phyloP scores from a whole-genome alignment of 2,888 invertebrate species.

The Philereme vetulata region DNA sequence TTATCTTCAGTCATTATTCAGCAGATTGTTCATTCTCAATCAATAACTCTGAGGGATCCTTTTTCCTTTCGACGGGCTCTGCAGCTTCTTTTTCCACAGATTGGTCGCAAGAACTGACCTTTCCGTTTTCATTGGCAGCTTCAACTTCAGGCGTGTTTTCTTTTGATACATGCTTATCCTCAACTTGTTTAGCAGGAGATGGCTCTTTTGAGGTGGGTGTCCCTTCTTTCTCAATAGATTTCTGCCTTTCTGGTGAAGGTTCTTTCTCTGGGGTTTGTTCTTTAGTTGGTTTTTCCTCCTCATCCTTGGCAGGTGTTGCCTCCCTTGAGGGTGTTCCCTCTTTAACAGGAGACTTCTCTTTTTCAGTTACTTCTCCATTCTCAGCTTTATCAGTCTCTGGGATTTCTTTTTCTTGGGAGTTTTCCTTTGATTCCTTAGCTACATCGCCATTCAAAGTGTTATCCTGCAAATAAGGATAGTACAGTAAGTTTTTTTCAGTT shows the following conservation, averaged over 20 bases:
- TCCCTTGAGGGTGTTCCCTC: slow-evolving; percentile 48
- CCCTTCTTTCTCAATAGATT: slow-evolving; percentile 50
- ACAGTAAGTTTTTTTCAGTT: neutral
- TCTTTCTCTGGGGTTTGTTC: slow-evolving; percentile 39
- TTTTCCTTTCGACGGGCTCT: slow-evolving; percentile 57
- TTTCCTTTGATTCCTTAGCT: slow-evolving; percentile 60
- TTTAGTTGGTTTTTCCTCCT: slow-evolving; percentile 40
- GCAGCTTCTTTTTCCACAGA: slow-evolving; percentile 66
- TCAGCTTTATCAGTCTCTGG: slow-evolving; percentile 40
- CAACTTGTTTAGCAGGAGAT: slow-evolving; percentile 56
- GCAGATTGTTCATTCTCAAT: slow-evolving; percentile 73
- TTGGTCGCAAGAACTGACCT: slow-evolving; percentile 71
- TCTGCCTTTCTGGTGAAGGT: slow-evolving; percentile 45
- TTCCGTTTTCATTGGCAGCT: slow-evolving; percentile 69
- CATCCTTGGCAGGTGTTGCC: slow-evolving; percentile 50
- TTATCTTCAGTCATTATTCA: slow-evolving; percentile 63
- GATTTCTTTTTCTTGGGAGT: slow-evolving; percentile 59
- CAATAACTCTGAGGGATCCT: slow-evolving; percentile 70
- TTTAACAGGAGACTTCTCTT: slow-evolving; percentile 49
- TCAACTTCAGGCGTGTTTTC: slow-evolving; percentile 64
- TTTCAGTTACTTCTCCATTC: slow-evolving; percentile 44
- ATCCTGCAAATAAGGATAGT: slow-evolving; percentile 21
- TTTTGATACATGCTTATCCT: slow-evolving; percentile 57
- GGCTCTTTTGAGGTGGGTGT: slow-evolving; percentile 43
- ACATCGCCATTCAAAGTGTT: slow-evolving; percentile 66